phyloP scores from a whole-genome alignment of 2,113 vertebrate species.

The Cinclus cinclus region DNA sequence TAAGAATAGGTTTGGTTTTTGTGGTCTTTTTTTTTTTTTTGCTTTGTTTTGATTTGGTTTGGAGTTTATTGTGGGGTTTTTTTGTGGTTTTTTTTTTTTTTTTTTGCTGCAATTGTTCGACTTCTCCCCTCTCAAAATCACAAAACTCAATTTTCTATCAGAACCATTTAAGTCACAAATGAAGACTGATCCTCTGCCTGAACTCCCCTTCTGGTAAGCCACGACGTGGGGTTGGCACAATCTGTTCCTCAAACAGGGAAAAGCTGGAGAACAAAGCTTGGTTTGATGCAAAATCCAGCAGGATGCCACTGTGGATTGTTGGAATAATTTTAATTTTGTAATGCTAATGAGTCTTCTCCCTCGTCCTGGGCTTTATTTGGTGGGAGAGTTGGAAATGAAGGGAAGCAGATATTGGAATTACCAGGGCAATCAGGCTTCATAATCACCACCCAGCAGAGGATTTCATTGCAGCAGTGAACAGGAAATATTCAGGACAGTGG shows the following conservation, averaged over 20 bases:
- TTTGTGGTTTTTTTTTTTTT: background rate
- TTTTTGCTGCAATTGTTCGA: background rate
- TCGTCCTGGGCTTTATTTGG: background rate
- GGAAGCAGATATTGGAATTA: background rate
- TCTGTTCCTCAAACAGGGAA: background rate
- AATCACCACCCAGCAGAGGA: background rate
- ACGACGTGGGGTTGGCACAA: background rate
- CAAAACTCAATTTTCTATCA: background rate
- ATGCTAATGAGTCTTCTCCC: background rate
- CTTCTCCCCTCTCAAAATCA: background rate
- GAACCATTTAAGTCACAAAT: background rate
- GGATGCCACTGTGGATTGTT: background rate
- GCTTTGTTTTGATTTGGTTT: too few relatives aligned
- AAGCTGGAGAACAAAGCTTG: background rate
- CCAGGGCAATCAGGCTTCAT: background rate
- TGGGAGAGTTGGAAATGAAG: background rate
- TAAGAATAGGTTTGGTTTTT: accelerated
- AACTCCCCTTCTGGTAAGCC: background rate
- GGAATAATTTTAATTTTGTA: background rate
- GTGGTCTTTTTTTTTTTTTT: background rate
- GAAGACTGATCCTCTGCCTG: background rate
- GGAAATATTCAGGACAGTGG: background rate
- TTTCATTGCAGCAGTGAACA: background rate
- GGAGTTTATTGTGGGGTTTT: too few relatives aligned
- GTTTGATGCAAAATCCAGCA: background rate